Conservation (phyloP, 2,888 invertebrate genomes). For the Thecophora atra region DNA sequence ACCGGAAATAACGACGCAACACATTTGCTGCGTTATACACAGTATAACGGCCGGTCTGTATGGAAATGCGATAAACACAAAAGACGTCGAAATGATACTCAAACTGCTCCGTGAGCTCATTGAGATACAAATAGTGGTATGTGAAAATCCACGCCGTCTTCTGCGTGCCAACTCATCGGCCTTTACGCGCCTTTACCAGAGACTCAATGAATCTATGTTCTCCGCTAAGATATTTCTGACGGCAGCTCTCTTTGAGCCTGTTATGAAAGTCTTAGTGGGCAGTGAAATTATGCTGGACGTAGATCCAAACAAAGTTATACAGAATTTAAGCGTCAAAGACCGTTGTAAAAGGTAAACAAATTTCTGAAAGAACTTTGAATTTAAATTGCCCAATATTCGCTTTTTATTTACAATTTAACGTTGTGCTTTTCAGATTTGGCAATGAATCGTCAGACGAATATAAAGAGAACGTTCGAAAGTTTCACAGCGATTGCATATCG, state of each 20-base stretch:
- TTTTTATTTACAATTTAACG: neutral
- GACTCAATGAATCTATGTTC: slow-evolving; percentile 88
- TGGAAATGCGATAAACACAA: slow-evolving; percentile 78
- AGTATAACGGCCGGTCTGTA: slow-evolving; percentile 73
- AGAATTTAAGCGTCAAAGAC: slow-evolving; percentile 57
- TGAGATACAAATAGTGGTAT: slow-evolving; percentile 75
- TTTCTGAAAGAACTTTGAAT: neutral
- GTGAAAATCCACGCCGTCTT: slow-evolving; percentile 77
- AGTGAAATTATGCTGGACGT: slow-evolving; percentile 92
- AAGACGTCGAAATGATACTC: slow-evolving; percentile 77
- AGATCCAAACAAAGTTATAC: slow-evolving; percentile 83
- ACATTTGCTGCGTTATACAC: slow-evolving; percentile 61
- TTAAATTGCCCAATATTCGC: neutral
- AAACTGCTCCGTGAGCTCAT: slow-evolving; percentile 75
- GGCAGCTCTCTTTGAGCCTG: slow-evolving; percentile 89
- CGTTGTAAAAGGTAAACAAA: slow-evolving; percentile 70
- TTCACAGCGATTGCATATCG: slow-evolving; percentile 81
- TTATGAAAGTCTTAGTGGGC: slow-evolving; percentile 89
- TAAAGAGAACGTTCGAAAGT: slow-evolving; percentile 76
- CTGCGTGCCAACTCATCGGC: slow-evolving; percentile 87
- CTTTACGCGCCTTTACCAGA: slow-evolving; percentile 85
- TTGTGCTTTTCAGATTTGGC: slow-evolving; percentile 75
- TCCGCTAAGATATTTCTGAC: slow-evolving; percentile 93
- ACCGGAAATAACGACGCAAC: slow-evolving; percentile 58
- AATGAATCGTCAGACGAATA: slow-evolving; percentile 79